Conservation (phyloP, 2,797 vertebrate genomes). For the Neostethus bicornis region DNA sequence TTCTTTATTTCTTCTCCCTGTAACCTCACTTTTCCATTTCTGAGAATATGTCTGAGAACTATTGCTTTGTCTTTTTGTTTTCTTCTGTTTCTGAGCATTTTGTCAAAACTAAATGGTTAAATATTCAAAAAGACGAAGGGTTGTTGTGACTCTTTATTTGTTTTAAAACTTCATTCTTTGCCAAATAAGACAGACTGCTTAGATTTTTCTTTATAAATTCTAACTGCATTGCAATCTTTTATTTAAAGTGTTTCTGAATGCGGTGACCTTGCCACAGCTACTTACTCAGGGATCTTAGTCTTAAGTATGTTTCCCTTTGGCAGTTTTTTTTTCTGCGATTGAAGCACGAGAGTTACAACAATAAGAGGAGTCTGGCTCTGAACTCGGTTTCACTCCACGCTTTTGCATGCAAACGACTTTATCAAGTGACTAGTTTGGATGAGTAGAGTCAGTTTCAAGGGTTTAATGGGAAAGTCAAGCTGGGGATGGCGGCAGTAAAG, state of each 20-base stretch:
- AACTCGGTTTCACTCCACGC: background rate
- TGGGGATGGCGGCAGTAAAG: no score
- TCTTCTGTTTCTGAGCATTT: background rate
- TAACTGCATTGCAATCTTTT: background rate
- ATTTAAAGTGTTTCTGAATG: background rate
- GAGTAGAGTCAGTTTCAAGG: no score
- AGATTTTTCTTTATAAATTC: background rate
- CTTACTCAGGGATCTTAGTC: background rate
- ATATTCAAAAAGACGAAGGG: conserved; percentile 60
- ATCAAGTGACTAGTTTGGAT: no score
- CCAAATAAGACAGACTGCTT: conserved; percentile 42
- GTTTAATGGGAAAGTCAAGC: background rate
- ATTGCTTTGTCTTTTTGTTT: background rate
- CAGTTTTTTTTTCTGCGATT: background rate
- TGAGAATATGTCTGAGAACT: no score
- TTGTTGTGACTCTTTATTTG: conserved; percentile 17
- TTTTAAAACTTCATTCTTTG: conserved; percentile 48
- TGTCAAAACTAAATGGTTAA: conserved; percentile 58
- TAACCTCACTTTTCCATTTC: no score
- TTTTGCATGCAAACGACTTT: background rate
- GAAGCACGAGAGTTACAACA: background rate
- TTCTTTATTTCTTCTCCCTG: no score
- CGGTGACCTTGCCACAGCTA: conserved; percentile 7
- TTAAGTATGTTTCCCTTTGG: background rate
- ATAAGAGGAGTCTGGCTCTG: background rate